Evolutionary conservation across 2,113 vertebrate species (phyloP).

Genomic region (Conger conger): DNA sequence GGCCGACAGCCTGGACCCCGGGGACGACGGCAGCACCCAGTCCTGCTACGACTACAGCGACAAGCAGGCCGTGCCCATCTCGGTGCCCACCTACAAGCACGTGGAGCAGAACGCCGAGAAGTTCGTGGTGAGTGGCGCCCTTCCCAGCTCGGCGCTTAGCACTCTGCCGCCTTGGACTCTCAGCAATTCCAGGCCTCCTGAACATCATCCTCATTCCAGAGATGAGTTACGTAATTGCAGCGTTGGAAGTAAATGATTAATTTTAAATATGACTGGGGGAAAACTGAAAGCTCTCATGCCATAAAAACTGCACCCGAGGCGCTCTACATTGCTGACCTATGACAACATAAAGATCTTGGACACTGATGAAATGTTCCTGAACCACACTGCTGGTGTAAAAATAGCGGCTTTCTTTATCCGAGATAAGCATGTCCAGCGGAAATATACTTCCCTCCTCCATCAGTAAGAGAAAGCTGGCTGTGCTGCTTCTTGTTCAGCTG

Average conservation of each 20-base stretch:
- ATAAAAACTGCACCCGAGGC: background rate
- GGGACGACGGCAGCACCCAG: slow-evolving; percentile 84
- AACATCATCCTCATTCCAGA: background rate
- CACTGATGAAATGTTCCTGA: too few relatives aligned
- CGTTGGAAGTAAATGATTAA: background rate
- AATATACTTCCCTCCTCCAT: too few relatives aligned
- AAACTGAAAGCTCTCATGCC: background rate
- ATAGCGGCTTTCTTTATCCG: too few relatives aligned
- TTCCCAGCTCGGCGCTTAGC: background rate
- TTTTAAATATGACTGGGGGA: background rate
- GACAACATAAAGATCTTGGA: too few relatives aligned
- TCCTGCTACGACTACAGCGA: slow-evolving; percentile 93
- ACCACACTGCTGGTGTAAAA: too few relatives aligned
- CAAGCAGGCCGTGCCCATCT: slow-evolving; percentile 96
- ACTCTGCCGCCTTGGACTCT: background rate
- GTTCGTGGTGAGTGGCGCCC: slow-evolving; percentile 85
- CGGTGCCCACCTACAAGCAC: slow-evolving; percentile 94
- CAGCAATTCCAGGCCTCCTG: background rate
- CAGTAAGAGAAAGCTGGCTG: background rate
- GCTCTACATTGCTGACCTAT: too few relatives aligned
- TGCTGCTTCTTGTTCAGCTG: background rate
- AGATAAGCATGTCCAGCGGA: too few relatives aligned
- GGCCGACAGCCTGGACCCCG: slow-evolving; percentile 85
- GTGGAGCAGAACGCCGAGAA: slow-evolving; percentile 95
- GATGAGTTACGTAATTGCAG: background rate